Base-by-base conservation (phyloP, 37 sponge, comb jelly and placozoan genomes). In the Crambe crambe region DNA sequence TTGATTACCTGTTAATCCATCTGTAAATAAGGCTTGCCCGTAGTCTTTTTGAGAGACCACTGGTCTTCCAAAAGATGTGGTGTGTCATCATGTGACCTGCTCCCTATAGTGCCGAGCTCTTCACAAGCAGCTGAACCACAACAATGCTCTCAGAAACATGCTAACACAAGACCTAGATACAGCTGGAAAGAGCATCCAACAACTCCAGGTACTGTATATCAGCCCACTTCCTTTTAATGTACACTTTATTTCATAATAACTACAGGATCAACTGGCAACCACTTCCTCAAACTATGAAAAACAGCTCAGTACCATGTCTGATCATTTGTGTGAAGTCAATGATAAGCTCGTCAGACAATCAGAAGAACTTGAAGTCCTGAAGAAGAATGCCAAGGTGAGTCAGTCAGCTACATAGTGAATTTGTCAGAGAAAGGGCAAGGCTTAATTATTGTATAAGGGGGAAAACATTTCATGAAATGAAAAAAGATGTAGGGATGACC, bases 301-400 rank as follows among this genome's bases (percentile, higher is more conserved):
- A n/a, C 97, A 97, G 74, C 62, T 97, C 42, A 95, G 95, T 54
- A 86, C 95, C 37, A 97, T 97, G 97, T 95, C 96, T 8, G 97
- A 97, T 68, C 97, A 97, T 65, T 31, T 97, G 70, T 97, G 97
- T 83, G 87, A 86, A 31, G 75, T 97, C 72, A 97, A 91, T 73
- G 97, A 97, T 47, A 95, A 89, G 69, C 78, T 97, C 37, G 58
- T 85, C 37, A 86, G 77, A 37, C 76, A 89, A 73, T 57, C 68
- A 18, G 96, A 95, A 68, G 88, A 89, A n/a, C 70, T 89, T 38
- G 89, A 89, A 22, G 21, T 79, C 6, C 68, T 83, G 0, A 78
- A 37, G 54, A 80, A 66, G 42, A 58, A 68, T 1, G 2, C 27
- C n/a, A 79, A 79, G 80, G 80, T 69, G n/a, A n/a, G n/a, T n/a